These are phyloP conservation scores for Rhamnusium bicolor DNA, from an alignment of 2,888 invertebrate species.

Conservation along the genomic window DNA sequence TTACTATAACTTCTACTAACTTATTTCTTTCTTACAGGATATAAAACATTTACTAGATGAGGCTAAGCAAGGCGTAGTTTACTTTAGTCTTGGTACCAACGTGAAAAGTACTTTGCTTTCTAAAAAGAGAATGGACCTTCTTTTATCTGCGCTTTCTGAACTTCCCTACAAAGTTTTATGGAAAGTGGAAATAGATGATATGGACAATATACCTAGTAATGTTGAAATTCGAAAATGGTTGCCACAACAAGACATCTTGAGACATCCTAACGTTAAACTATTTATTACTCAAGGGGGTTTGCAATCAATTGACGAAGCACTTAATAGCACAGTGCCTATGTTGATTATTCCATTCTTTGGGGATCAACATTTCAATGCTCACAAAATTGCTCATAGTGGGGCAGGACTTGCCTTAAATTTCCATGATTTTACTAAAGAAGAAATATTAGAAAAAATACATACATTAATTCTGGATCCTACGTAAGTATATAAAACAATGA, in stretches of 20 bases:
- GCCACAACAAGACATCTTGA: conserved; percentile 68
- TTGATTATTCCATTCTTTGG: conserved; percentile 59
- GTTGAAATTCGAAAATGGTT: conserved; percentile 68
- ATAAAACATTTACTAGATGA: conserved; percentile 64
- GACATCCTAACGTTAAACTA: conserved; percentile 58
- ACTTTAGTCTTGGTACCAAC: conserved; percentile 70
- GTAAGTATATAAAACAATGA: conserved; percentile 51
- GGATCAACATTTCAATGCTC: conserved; percentile 59
- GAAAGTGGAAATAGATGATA: conserved; percentile 68
- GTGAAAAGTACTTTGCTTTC: conserved; percentile 65
- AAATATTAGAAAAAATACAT: conserved; percentile 54
- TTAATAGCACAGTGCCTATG: conserved; percentile 56
- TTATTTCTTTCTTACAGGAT: conserved; percentile 58
- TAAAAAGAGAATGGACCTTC: conserved; percentile 57
- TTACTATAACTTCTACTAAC: too few species aligned
- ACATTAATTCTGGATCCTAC: conserved; percentile 54
- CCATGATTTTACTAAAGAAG: conserved; percentile 53
- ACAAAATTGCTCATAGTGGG: conserved; percentile 51
- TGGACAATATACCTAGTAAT: conserved; percentile 64
- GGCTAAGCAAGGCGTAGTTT: conserved; percentile 66
- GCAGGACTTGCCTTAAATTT: conserved; percentile 52
- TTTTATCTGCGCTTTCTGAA: conserved; percentile 65
- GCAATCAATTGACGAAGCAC: conserved; percentile 56
- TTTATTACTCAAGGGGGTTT: conserved; percentile 60
- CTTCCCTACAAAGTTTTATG: conserved; percentile 70